A percentile compares a stretch with the other conserved stretches of the same genome.
Evolutionary conservation across 1,140 invertebrate genomes (phyloP).

Genomic region (Drosophila pectinifera): DNA sequence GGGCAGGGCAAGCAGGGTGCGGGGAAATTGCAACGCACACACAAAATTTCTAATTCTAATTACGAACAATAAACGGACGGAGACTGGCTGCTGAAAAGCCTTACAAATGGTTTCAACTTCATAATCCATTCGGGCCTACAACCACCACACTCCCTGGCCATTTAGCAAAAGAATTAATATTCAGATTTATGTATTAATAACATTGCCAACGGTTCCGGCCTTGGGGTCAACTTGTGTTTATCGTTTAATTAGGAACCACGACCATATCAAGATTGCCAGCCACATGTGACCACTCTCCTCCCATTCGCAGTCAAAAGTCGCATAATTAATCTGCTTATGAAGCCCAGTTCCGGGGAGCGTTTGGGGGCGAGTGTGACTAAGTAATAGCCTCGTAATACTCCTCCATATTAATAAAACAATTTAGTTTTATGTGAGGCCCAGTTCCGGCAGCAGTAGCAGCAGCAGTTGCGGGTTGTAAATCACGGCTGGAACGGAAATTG

Average conservation of each 20-base stretch:
- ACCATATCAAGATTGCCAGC: slow-evolving; percentile 46
- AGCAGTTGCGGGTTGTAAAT: slow-evolving; percentile 68
- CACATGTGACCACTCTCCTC: slow-evolving; percentile 53
- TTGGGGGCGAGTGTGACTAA: slow-evolving; percentile 67
- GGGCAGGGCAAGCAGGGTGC: slow-evolving; percentile 41
- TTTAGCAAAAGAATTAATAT: slow-evolving; percentile 66
- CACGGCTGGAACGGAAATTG: slow-evolving; percentile 20
- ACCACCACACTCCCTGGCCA: slow-evolving; percentile 14
- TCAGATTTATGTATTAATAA: slow-evolving; percentile 82
- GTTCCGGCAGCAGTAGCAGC: slow-evolving; percentile 4
- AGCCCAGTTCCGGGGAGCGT: slow-evolving; percentile 12
- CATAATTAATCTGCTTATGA: slow-evolving; percentile 80
- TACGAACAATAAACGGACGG: slow-evolving; percentile 70
- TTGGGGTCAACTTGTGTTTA: slow-evolving; percentile 76
- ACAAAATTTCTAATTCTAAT: slow-evolving; percentile 80
- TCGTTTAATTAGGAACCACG: slow-evolving; percentile 71
- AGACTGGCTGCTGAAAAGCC: slow-evolving; percentile 59
- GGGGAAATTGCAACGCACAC: slow-evolving; percentile 61
- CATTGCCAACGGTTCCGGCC: slow-evolving; percentile 40
- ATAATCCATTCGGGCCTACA: slow-evolving; percentile 58
- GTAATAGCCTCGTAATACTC: slow-evolving; percentile 70
- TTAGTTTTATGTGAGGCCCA: slow-evolving; percentile 53
- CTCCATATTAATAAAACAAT: slow-evolving; percentile 73
- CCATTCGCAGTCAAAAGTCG: slow-evolving; percentile 66
- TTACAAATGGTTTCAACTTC: slow-evolving; percentile 63